These are phyloP conservation scores for Halyomorpha halys DNA, from an alignment of 1,140 invertebrate species.

Conservation along the genomic window DNA sequence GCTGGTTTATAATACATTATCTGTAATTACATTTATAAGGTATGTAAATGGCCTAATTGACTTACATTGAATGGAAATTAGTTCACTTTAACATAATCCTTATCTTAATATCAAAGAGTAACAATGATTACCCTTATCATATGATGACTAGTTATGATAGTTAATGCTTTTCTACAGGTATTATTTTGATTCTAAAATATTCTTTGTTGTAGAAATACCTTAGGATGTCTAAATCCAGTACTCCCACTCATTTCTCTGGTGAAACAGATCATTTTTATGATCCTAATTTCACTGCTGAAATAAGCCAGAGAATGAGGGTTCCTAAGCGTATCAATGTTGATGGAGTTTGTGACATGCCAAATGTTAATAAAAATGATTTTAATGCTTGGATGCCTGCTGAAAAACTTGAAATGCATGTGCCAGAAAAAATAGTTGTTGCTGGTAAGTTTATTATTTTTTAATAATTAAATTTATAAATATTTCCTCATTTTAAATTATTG, in stretches of 20 bases:
- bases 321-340: constrained; percentile 64
- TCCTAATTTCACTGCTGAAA: constrained; percentile 58
- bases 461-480: background rate
- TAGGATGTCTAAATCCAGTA: constrained; percentile 45
- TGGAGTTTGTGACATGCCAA: constrained; percentile 46
- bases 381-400: constrained; percentile 53
- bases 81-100: too few relatives aligned
- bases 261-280: constrained; percentile 55
- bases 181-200: background rate
- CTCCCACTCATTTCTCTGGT: constrained; percentile 47
- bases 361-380: constrained; percentile 41
- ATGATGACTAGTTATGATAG: too few relatives aligned
- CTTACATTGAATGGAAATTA: too few relatives aligned
- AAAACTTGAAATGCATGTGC: constrained; percentile 78
- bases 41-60: too few relatives aligned
- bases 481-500: background rate
- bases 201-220: background rate
- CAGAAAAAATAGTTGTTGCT: constrained; percentile 76
- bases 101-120: too few relatives aligned
- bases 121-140: too few relatives aligned
- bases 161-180: too few relatives aligned
- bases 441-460: constrained; percentile 39
- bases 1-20: too few relatives aligned
- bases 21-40: too few relatives aligned
- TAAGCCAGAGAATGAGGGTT: constrained; percentile 65